Base-by-base conservation (phyloP, 2,113 vertebrate species). In the Lycocorax pyrrhopterus region DNA sequence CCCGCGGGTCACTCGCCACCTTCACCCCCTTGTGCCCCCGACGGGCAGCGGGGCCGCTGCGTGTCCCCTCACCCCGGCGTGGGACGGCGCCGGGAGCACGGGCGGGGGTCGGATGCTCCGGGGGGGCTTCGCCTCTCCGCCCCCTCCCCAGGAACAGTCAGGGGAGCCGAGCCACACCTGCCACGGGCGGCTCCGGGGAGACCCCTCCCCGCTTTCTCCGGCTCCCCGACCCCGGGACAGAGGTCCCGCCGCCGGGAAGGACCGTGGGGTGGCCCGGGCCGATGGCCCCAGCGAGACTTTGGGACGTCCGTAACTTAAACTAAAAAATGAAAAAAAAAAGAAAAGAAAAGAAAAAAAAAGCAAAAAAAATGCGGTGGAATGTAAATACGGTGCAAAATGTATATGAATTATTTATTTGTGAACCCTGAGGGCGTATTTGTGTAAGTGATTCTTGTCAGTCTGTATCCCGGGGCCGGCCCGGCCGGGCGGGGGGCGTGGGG, bases 401-500 rank as follows among this genome's bases (percentile, higher is more conserved):
- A 99, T 98, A 99, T 99, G 98, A 98, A 98, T 98, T 99, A 99
- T 99, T 98, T 98, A 99, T 98, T 99, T 98, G 98, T 98, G 98
- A 97, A 93, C 97, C 97, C 96, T 81, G 93, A 97, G 97, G 98
- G 96, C 95, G 97, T 98, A 97, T 98, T 97, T 95, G 98, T 99
- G 99, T 97, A 98, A 98, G 98, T 99, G 98, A 97, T 98, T 97
- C 98, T 98, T 97, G 98, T 99, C 98, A 98, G 98, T 98, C 98
- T 97, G 98, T 97, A 97, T 97, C 95, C 96, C 96, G 96, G 67
- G 94, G 90, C 96, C 97, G 95, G 90, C 64, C 96, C 94, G 94
- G 91, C 69, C 93, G 94, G 79, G 88, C 26, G 53, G 72, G 83
- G 94, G 81, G 72, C 11, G 75, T 91, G 55, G 81, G 66, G 91